Evolutionary conservation across 2,797 vertebrate species (phyloP), one percentile per base, ranked within the genome.

Genomic region (Lepus oiostolus): DNA sequence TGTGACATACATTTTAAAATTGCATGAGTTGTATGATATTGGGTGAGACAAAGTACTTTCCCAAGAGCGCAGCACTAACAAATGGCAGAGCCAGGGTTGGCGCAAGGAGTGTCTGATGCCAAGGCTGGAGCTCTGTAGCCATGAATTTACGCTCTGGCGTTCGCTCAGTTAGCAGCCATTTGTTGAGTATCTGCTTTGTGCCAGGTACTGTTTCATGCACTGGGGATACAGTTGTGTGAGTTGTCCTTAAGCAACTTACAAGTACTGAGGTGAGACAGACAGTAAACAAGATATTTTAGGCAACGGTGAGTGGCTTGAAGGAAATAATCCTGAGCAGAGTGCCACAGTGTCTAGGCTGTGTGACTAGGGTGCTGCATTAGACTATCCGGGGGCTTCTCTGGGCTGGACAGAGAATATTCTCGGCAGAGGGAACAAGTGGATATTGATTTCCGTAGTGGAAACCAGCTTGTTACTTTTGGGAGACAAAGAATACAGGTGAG

Each of bases 211-310:
- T 54, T 32, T 62, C 4, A 87, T 72, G 70, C 5, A 32, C 13
- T 22, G 67, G 70, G 38, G 21, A 68, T 70, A 38, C 16, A 86
- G 42, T 75, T 75, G 60, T 65, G 81, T 6, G 80, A 70, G 75
- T 77, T 75, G 63, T 86, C 35, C 30, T 93, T 79, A 91, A 62
- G 28, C 63, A 82, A 26, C 26, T 63, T 81, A 65, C 0, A 62
- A 26, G 68, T 63, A 47, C 21, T 50, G 54, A 52, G 60, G 26
- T 83, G 71, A 93, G 68, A 65, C 68, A 72, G 82, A 84, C 30
- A 60, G 26, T 67, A 81, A 95, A 74, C 42, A 65, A 67, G 77
- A 62, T 60, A 85, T 77, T 94, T 90, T 85, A 94, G 95, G 30
- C 35, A 71, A 26, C 1, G 58, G 83, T 93, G 81, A 85, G 63